Base-by-base conservation (phyloP, 2,888 invertebrate species). In the Noctua comes region DNA sequence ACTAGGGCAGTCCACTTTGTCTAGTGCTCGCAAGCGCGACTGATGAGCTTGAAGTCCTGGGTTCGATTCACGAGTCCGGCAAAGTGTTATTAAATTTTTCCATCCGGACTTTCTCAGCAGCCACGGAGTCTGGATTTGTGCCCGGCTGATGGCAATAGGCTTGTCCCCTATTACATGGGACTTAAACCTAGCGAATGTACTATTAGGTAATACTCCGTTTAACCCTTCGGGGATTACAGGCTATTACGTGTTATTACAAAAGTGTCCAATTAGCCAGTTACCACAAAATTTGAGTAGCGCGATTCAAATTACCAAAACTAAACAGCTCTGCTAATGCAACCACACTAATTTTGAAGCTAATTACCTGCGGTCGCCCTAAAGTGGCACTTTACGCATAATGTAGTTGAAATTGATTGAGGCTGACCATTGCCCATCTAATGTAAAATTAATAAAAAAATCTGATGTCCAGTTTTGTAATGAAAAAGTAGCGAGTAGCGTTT, bases 341-440 rank as follows among this genome's bases (percentile, higher is more conserved):
- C 8, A 51, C 8, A 24, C 2, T 13, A 72, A 62, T 62, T 40
- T 31, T 16, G 13, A 31, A 46, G 31, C 31, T 59, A 69, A 64
- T 80, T 72, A 54, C 16, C 13, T 62, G 62, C 36, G 80, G 80
- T 62, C 6, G 5, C 16, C 21, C 2, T 70, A 48, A 69, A 51
- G 10, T 48, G 27, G n/a, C 18, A 21, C 69, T 6, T 31, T 16
- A 1, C 40, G 21, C 11, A 62, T n/a, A 79, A 31, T 62, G 70
- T 21, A 31, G 5, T 31, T 27, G 18, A 54, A 59, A 31, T 40
- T n/a, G 7, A n/a, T 77, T 48, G 36, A 40, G 13, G 1, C 1
- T 31, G 31, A 21, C 21, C 11, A n/a, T 10, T 13, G 24, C 6
- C 2, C 6, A 21, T n/a, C 1, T 43, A 46, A 31, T 43, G 40